Conservation (phyloP, 2,113 vertebrate genomes). For the Dicrurus megarhynchus region DNA sequence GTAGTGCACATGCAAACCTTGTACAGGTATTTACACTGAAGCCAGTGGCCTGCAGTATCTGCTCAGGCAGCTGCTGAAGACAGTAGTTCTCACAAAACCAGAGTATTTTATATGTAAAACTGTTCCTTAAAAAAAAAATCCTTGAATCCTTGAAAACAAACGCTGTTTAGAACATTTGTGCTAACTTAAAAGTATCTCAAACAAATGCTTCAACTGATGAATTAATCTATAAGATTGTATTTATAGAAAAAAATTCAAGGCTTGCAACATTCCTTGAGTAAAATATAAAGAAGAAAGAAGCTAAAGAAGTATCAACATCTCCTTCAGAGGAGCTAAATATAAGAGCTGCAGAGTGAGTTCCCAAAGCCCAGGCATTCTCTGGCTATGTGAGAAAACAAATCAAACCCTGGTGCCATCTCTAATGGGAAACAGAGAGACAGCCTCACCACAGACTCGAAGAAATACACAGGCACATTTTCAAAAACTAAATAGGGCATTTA, state of each 20-base stretch:
- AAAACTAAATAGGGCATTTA: constrained; percentile 55
- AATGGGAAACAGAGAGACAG: constrained; percentile 62
- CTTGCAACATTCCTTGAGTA: not conserved
- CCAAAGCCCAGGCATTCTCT: not conserved
- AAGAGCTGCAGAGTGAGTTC: constrained; percentile 4
- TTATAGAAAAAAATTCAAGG: not conserved
- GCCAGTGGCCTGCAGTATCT: not conserved
- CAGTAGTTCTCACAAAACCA: not conserved
- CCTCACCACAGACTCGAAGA: constrained; percentile 25
- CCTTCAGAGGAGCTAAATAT: constrained; percentile 33
- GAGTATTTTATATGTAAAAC: not conserved
- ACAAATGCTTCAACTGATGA: not conserved
- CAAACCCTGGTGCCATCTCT: constrained; percentile 54
- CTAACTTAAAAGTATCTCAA: not conserved
- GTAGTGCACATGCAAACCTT: not conserved
- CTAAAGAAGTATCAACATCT: not conserved
- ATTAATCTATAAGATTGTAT: not conserved
- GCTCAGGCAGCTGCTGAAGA: not conserved
- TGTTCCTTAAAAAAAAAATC: not conserved
- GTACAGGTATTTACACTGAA: not conserved
- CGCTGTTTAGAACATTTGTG: not conserved
- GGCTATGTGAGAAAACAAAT: constrained; percentile 55
- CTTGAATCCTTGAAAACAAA: not conserved
- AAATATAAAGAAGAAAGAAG: not conserved
- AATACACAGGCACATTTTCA: constrained; percentile 6